Conservation (phyloP, 2,113 vertebrate species). For the Saimiri boliviensis region DNA sequence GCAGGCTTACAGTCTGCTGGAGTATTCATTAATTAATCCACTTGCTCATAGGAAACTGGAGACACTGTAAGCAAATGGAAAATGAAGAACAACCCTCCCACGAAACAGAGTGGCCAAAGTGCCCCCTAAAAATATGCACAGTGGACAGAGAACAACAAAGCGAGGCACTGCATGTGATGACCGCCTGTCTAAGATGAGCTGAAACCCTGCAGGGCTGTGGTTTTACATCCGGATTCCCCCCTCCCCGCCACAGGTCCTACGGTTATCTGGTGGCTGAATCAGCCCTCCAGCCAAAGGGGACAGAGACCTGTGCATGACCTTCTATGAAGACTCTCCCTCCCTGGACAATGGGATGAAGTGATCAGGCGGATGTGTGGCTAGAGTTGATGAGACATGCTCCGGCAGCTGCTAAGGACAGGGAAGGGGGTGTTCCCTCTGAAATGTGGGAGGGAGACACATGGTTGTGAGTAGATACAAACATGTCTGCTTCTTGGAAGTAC, state of each 20-base stretch:
- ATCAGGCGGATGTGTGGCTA: background rate
- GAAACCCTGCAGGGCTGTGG: background rate
- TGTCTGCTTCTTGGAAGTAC: background rate
- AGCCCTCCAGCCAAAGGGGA: background rate
- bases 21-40: slow-evolving; percentile 77
- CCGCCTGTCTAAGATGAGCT: fast-evolving
- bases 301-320: background rate
- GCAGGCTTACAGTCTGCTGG: slow-evolving; percentile 54
- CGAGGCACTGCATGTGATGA: background rate
- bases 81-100: background rate
- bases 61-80: slow-evolving; percentile 50
- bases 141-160: background rate
- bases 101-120: slow-evolving; percentile 20
- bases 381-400: background rate
- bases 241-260: no score
- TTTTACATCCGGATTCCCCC: background rate
- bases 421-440: background rate
- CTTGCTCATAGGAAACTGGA: slow-evolving; percentile 48
- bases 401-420: background rate
- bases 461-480: background rate
- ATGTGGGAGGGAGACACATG: background rate
- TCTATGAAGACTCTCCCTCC: background rate
- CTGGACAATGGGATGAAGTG: background rate
- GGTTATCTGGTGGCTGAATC: background rate
- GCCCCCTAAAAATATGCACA: background rate